Percentiles rank a stretch among this genome's conserved stretches.
Evolutionary conservation across 2,113 vertebrate genomes (phyloP).

Genomic region (Meleagris gallopavo): DNA sequence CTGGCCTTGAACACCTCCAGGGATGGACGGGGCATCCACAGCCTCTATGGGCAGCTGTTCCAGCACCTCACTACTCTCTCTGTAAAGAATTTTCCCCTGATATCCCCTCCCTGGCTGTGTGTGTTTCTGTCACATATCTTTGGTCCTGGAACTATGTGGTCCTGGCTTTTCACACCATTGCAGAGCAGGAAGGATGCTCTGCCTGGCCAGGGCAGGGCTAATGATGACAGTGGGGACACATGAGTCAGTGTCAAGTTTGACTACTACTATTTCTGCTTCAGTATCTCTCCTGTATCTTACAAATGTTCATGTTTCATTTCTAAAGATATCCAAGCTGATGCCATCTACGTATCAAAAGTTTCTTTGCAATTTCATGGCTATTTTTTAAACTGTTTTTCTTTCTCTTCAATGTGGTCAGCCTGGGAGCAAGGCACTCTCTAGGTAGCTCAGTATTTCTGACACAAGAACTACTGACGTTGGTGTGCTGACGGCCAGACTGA

Average conservation of each 20-base stretch:
- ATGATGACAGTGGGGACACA: background rate
- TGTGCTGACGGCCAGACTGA: background rate
- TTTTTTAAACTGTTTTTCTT: background rate
- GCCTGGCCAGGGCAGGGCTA: background rate
- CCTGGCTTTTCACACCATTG: background rate
- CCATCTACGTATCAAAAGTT: background rate
- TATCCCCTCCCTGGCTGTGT: background rate
- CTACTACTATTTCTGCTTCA: background rate
- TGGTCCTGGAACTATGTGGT: background rate
- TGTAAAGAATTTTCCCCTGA: no score
- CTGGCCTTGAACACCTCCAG: no score
- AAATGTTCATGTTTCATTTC: background rate
- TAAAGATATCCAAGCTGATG: background rate
- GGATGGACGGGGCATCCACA: no score
- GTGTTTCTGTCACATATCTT: background rate
- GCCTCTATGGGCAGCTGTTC: no score
- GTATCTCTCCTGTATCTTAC: background rate
- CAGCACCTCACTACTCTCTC: no score
- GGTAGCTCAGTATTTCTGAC: background rate
- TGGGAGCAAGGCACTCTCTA: background rate
- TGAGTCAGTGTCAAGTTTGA: background rate
- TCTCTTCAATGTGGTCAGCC: background rate
- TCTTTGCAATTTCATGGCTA: background rate
- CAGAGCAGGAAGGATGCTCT: background rate
- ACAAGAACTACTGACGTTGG: background rate